Evolutionary conservation across 2,797 vertebrate genomes (phyloP).

Genomic region (Esox lucius): DNA sequence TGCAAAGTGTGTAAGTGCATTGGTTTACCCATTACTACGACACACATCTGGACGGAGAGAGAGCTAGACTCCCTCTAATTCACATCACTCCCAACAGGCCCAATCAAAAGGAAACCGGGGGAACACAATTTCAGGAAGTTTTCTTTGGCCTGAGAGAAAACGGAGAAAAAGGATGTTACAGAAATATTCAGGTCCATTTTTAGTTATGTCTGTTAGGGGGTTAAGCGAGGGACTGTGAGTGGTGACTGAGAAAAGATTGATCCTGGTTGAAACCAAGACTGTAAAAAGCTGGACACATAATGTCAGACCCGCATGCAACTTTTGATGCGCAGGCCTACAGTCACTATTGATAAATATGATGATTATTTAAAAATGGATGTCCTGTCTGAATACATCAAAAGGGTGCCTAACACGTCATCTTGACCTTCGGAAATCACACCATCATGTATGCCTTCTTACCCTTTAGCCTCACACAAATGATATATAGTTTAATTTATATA

Average conservation of each 20-base stretch:
- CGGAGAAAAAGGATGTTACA: slow-evolving; percentile 50
- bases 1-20: too few species aligned
- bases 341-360: neutral
- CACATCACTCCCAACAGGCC: slow-evolving; percentile 52
- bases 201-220: slow-evolving; percentile 48
- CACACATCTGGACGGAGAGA: slow-evolving; percentile 17
- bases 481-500: neutral
- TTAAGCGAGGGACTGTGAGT: slow-evolving; percentile 4
- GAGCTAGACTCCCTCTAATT: slow-evolving; percentile 43
- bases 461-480: neutral
- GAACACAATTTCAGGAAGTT: slow-evolving; percentile 83
- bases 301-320: neutral
- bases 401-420: neutral
- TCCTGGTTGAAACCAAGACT: slow-evolving; percentile 37
- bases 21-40: too few species aligned
- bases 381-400: neutral
- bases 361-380: neutral
- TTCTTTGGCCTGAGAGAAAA: slow-evolving; percentile 69
- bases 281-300: slow-evolving; percentile 5
- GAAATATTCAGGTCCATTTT: slow-evolving; percentile 64
- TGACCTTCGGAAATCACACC: too few species aligned
- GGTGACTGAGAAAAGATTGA: slow-evolving; percentile 40
- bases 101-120: slow-evolving; percentile 61
- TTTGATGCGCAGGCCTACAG: neutral
- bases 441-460: neutral